phyloP scores from a whole-genome alignment of 2,113 vertebrate genomes.

The Ctenodactylus gundi region DNA sequence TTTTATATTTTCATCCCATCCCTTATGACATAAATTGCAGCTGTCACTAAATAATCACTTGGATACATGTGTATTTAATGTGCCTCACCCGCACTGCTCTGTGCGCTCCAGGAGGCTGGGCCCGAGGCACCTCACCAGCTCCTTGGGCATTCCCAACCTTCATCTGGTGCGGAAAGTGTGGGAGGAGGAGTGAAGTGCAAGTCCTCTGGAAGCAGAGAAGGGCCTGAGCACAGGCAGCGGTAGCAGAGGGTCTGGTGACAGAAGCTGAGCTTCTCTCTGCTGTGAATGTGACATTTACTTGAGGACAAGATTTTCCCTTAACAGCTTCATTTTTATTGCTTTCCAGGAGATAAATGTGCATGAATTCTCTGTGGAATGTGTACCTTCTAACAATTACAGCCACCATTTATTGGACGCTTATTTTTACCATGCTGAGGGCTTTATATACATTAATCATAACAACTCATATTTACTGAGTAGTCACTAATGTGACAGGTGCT shows the following conservation, averaged over 20 bases:
- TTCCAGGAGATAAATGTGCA: slow-evolving; percentile 51
- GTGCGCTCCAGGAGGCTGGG: not conserved
- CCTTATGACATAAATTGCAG: not conserved
- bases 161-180: not conserved
- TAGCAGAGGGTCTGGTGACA: not conserved
- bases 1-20: not conserved
- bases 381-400: slow-evolving; percentile 41
- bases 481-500: not conserved
- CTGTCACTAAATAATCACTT: not conserved
- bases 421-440: slow-evolving; percentile 35
- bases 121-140: not conserved
- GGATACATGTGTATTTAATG: not conserved
- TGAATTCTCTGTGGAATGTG: slow-evolving; percentile 11
- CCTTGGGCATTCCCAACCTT: not conserved
- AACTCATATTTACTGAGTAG: not conserved
- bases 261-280: not conserved
- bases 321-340: slow-evolving; percentile 41
- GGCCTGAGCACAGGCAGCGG: not conserved
- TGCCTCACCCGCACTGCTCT: not conserved
- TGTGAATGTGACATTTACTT: not conserved
- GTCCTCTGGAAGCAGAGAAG: not conserved
- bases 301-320: not conserved
- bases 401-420: slow-evolving; percentile 45
- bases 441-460: slow-evolving; percentile 38
- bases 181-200: not conserved